phyloP scores from a whole-genome alignment of 1,140 invertebrate genomes.

The Zaprionus kolodkinae region DNA sequence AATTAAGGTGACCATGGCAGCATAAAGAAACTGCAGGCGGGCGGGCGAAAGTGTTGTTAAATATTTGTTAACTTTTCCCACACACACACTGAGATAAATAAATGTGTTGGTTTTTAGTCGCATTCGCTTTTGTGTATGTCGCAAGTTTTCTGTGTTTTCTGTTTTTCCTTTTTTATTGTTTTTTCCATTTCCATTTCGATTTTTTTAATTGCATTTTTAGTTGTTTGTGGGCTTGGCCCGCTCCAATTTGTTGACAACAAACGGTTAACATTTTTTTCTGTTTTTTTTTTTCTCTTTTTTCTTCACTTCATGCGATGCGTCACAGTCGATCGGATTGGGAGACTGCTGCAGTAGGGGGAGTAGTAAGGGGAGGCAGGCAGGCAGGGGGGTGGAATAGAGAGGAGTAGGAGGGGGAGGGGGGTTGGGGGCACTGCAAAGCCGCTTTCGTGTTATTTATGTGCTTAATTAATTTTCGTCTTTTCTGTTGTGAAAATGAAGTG shows the following conservation, averaged over 20 bases:
- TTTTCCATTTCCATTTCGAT: conserved; percentile 63
- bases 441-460: conserved; percentile 68
- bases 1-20: conserved; percentile 39
- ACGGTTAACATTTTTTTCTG: conserved; percentile 47
- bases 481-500: conserved; percentile 57
- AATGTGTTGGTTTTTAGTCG: conserved; percentile 33
- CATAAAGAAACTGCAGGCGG: conserved; percentile 54
- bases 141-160: conserved; percentile 29
- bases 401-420: neutral
- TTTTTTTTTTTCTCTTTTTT: neutral
- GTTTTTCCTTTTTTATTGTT: conserved; percentile 61
- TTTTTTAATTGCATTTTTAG: conserved; percentile 78
- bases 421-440: conserved; percentile 25
- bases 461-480: conserved; percentile 73
- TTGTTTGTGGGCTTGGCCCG: conserved; percentile 67
- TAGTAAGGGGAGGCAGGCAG: too few relatives aligned
- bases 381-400: neutral
- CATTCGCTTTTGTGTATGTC: conserved; percentile 14
- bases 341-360: conserved; percentile 2
- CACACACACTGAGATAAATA: neutral
- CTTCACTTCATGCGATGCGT: conserved; percentile 61
- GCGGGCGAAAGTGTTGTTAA: conserved; percentile 80
- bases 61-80: conserved; percentile 69
- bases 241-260: conserved; percentile 79
- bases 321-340: conserved; percentile 68